Base-by-base conservation (phyloP, 2,797 vertebrate genomes). In the Acanthurus lineatus region DNA sequence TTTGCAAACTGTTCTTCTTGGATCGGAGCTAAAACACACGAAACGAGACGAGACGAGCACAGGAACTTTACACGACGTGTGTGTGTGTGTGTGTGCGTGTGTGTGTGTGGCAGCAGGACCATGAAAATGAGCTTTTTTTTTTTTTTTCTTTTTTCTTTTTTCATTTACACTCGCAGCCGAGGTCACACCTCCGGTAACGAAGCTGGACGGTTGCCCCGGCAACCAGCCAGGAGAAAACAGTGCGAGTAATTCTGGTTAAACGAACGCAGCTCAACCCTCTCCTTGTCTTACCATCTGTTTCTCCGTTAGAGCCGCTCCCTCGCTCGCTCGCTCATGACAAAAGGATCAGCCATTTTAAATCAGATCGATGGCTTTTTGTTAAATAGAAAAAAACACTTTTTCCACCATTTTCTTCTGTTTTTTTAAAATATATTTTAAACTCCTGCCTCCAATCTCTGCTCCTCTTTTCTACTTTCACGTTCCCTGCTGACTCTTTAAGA, bases 151-250 rank as follows among this genome's bases (percentile, higher is more conserved):
- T 25, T 15, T 53, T 15, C 10, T 19, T 58, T 17, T 44, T 77
- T 80, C 65, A 77, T 89, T 89, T 66, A 66, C 87, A 75, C 81
- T 70, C 51, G 49, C 66, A 68, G 86, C 71, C 14, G 72, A 82
- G 81, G 81, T 86, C 83, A 72, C 85, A 86, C 88, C 85, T 87
- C 81, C 82, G 74, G 81, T 69, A 86, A 90, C 76, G 77, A 86
- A 77, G 88, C 88, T 92, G 79, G 87, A 85, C 52, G 81, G 93
- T 89, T 90, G 86, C 81, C 85, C 3, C 12, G 73, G 86, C 73
- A 87, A 91, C 87, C 68, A 51, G 71, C 73, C 28, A 6, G 74
- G 70, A 69, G 58, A n/a, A 65, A 70, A 79, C 84, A 71, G 81
- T 35, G 52, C 80, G 79, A 77, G 84, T 73, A 71, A 77, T 86